These are phyloP conservation scores for Poecilia wingei DNA, from an alignment of 2,797 vertebrate genomes.

Conservation along the genomic window DNA sequence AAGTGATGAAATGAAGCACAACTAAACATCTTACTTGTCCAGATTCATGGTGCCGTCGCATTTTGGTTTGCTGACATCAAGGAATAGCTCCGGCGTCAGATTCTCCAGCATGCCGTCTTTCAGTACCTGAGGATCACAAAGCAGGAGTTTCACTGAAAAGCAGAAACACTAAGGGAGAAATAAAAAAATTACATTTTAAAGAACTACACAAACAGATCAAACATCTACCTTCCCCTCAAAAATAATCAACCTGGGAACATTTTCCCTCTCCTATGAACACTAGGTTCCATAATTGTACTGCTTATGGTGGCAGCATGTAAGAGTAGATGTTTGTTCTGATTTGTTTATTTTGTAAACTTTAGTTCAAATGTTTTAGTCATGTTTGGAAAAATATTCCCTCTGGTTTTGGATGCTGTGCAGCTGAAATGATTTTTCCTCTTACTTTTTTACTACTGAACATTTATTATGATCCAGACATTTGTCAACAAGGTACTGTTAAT, in stretches of 20 bases:
- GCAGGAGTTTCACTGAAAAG: background rate
- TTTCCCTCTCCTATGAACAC: background rate
- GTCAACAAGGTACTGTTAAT: background rate
- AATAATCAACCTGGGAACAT: background rate
- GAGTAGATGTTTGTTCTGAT: background rate
- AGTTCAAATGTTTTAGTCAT: background rate
- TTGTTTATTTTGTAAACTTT: background rate
- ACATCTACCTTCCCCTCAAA: background rate
- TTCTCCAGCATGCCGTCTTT: conserved; percentile 96
- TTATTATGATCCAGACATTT: background rate
- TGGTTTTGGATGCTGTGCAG: background rate
- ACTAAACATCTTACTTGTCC: conserved; percentile 83
- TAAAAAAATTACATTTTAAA: no score
- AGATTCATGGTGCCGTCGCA: conserved; percentile 89
- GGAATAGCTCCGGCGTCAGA: conserved; percentile 87
- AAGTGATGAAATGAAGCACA: background rate
- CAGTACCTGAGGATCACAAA: conserved; percentile 83
- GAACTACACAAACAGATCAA: background rate
- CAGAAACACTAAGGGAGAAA: background rate
- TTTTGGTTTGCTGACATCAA: conserved; percentile 91
- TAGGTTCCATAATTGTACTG: background rate
- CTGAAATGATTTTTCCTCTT: background rate
- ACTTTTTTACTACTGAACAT: background rate
- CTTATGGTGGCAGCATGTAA: background rate
- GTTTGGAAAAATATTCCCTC: background rate